Evolutionary conservation across 2,113 vertebrate genomes (phyloP), one percentile per base, ranked within the genome.

Genomic region (Odocoileus hemionus): DNA sequence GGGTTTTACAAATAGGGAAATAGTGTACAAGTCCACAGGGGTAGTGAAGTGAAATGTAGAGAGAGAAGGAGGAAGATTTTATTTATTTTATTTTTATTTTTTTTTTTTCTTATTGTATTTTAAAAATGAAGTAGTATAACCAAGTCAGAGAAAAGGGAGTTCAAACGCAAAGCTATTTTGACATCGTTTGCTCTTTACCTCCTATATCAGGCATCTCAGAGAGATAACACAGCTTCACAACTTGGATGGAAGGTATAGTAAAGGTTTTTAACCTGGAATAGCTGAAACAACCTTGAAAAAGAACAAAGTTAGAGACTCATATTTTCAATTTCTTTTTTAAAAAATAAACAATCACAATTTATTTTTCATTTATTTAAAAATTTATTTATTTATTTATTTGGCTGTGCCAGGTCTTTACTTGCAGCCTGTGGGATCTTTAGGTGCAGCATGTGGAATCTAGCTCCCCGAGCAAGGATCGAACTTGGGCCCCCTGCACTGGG

Each of bases 1-100:
- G 70, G 55, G 60, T 91, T 97, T 97, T 97, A 91, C 94, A 83
- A 57, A 94, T 39, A 93, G 78, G 89, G 87, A 92, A 95, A 39
- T 61, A 25, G 14, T 80, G 16, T 55, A 67, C 54, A 33, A 86
- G 70, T 92, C 67, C 26, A 17, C 54, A n/a, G 82, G 79, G 43
- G 61, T 1, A 19, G 33, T 15, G 43, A 36, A 74, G 64, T 50
- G 47, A 86, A 45, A 79, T 16, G 5, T 1, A 58, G 55, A 52
- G 6, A 54, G 50, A 52, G 14, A 43, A 39, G 14, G 47, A 86
- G 39, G 45, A n/a, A 50, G 36, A 43, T 16, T 16, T 7, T 80
- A 94, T 94, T 94, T 86, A 39, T 80, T 96, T 92, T 78, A 87
- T 47, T 11, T 45, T 11, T 45, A 9, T 47, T 47, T 47, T 13